phyloP scores from a whole-genome alignment of 2,797 vertebrate species.

The Acomys russatus region DNA sequence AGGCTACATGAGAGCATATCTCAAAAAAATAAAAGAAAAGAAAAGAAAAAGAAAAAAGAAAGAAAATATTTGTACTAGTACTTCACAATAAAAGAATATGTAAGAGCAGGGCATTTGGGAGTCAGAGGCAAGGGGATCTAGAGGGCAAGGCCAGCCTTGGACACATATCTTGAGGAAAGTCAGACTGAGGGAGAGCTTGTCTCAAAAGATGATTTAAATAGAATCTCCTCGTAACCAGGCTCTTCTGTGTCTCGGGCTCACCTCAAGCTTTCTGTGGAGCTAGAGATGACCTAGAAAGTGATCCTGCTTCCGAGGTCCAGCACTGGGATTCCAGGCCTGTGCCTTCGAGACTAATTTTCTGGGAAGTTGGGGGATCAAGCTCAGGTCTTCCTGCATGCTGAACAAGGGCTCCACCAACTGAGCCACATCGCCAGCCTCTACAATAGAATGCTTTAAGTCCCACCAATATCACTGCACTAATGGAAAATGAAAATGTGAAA shows the following conservation, averaged over 20 bases:
- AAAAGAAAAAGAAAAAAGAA: background rate
- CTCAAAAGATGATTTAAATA: background rate
- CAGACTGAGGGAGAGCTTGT: background rate
- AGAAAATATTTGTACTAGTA: background rate
- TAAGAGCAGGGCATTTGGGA: background rate
- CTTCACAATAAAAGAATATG: background rate
- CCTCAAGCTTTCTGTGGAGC: background rate
- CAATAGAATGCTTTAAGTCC: background rate
- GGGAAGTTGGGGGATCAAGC: background rate
- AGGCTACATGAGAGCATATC: background rate
- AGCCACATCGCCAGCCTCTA: background rate
- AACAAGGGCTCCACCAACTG: background rate
- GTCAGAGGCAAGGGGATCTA: background rate
- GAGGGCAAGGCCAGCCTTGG: background rate
- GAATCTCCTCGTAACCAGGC: background rate
- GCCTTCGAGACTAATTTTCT: background rate
- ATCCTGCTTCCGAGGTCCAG: background rate
- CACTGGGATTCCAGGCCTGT: background rate
- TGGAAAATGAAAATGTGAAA: slow-evolving; percentile 29
- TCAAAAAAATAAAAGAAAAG: background rate
- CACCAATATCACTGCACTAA: background rate
- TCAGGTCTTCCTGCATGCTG: background rate
- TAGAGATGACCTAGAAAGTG: background rate
- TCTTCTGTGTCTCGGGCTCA: background rate
- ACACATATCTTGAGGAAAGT: background rate